Base-by-base conservation (phyloP, 1,140 invertebrate genomes). In the Piezodorus guildinii region DNA sequence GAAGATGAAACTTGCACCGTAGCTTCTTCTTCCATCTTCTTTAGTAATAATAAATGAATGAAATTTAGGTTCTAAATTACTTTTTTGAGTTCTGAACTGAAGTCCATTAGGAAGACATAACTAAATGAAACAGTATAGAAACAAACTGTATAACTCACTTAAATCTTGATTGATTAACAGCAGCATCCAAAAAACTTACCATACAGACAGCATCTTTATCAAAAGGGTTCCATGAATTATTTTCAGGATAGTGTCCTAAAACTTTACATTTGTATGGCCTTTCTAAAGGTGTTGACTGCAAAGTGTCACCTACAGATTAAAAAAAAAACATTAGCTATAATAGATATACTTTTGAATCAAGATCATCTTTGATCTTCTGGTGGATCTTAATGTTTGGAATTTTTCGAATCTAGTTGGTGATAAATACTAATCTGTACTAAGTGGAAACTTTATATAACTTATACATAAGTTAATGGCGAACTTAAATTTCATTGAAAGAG, bases 31-130 rank as follows among this genome's bases (percentile, higher is more conserved):
- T 52, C 96, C 96, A 83, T 98, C 94, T 79, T 98, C 94, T 71
- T 88, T 84, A 19, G 96, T 98, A 51, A 98, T 92, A 10, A 98
- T 84, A 80, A 98, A 99, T 56, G 94, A 92, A 75, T 99, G 96
- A 79, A 97, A 97, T 67, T 81, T 83, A 16, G 94, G 88, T 67
- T 90, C 86, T 66, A 92, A 81, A 54, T 84, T 83, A 75, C 96
- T 89, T 75, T 93, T 94, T 74, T 97, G 93, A 5, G 94, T 97
- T 61, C 90, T 84, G 78, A 99, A 97, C 69, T 87, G 83, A 17
- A 98, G 76, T 54, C 96, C 95, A 75, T 87, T 87, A 44, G 96
- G 96, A 71, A 98, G 78, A 74, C 91, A 95, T 34, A 99, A 80
- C 90, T 95, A 76, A 62, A 80, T 79, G 72, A 72, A 66, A 71